Evolutionary conservation across 2,113 vertebrate genomes (phyloP).

Genomic region (Gnathonemus longibarbis): DNA sequence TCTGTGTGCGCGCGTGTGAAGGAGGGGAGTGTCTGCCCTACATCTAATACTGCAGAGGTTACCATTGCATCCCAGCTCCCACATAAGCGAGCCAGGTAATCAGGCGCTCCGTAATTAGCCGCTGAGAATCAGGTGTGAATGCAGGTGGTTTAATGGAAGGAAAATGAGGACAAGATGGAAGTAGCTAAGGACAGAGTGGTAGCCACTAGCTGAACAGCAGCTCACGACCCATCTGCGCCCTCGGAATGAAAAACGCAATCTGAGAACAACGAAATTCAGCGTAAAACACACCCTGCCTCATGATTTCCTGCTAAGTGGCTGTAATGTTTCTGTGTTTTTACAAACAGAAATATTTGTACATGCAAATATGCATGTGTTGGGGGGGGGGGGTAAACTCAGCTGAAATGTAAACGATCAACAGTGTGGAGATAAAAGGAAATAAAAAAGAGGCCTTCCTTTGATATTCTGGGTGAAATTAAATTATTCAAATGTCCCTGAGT

Average conservation of each 20-base stretch:
- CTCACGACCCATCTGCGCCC: background rate
- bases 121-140: background rate
- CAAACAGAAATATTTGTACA: conserved; percentile 8
- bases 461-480: conserved; percentile 2
- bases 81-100: background rate
- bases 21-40: background rate
- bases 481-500: conserved; percentile 12
- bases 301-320: background rate
- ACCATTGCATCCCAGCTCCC: background rate
- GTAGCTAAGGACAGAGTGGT: background rate
- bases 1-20: background rate
- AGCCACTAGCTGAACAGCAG: background rate
- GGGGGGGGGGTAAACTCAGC: background rate
- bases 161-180: background rate
- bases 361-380: background rate
- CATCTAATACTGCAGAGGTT: background rate
- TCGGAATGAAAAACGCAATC: background rate
- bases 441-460: background rate
- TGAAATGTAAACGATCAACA: conserved; percentile 6
- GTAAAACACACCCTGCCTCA: background rate
- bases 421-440: conserved; percentile 1
- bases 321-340: background rate
- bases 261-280: background rate
- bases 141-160: background rate
- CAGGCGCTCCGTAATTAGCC: background rate